Evolutionary conservation across 2,797 vertebrate species (phyloP).

Genomic region (Thaleichthys pacificus): DNA sequence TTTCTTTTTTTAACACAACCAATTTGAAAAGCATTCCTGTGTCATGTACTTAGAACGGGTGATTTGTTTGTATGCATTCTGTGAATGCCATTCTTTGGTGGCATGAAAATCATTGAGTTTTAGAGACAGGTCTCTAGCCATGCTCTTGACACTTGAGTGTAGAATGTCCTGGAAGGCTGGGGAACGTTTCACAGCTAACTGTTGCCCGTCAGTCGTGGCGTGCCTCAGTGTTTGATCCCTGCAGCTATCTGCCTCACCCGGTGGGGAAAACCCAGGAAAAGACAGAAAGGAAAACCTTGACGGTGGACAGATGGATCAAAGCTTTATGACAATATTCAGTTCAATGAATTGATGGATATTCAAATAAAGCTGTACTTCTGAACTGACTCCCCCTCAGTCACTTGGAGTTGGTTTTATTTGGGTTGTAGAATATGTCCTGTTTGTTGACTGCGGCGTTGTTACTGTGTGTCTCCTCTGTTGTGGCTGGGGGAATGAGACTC

Average conservation of each 20-base stretch:
- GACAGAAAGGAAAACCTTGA: not conserved
- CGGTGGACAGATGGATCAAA: not conserved
- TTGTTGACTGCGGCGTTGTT: conserved; percentile 8
- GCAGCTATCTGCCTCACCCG: conserved; percentile 46
- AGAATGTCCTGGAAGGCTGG: conserved; percentile 40
- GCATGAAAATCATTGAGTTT: conserved; percentile 21
- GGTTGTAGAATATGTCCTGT: conserved; percentile 4
- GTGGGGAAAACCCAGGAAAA: not conserved
- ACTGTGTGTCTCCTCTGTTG: conserved; percentile 25
- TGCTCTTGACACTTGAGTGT: conserved; percentile 53
- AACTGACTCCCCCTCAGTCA: not conserved
- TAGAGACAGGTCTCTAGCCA: conserved; percentile 18
- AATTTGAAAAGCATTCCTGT: not conserved
- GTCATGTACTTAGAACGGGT: not conserved
- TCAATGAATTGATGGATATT: not conserved
- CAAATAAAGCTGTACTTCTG: not conserved
- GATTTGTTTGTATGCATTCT: too few relatives aligned
- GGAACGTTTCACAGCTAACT: conserved; percentile 37
- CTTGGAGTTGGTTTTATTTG: not conserved
- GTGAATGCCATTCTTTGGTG: not conserved
- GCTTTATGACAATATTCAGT: not conserved
- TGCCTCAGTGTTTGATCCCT: conserved; percentile 43
- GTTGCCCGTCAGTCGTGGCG: conserved; percentile 33
- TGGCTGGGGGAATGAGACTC: not conserved
- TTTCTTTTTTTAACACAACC: not conserved